Evolutionary conservation across 1,140 invertebrate genomes (phyloP).

Genomic region (Episyrphus balteatus): DNA sequence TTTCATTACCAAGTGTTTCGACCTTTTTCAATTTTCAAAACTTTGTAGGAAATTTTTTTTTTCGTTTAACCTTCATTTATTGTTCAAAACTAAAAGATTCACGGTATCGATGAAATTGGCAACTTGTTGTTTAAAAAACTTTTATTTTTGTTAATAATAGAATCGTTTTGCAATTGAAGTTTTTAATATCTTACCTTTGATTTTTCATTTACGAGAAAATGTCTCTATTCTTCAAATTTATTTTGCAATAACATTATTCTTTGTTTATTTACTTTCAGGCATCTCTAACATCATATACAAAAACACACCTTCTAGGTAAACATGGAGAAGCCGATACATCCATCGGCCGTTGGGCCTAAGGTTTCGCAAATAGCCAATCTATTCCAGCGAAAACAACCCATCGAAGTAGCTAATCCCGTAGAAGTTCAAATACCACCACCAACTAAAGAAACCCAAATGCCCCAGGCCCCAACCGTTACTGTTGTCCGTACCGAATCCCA

Average conservation of each 20-base stretch:
- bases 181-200: no score
- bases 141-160: no score
- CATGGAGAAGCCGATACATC: slow-evolving; percentile 62
- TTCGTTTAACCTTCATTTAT: no score
- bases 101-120: no score
- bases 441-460: slow-evolving; percentile 10
- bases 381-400: slow-evolving; percentile 56
- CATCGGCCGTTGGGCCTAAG: slow-evolving; percentile 55
- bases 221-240: no score
- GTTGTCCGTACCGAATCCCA: slow-evolving; percentile 81
- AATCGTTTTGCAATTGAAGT: no score
- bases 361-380: slow-evolving; percentile 84
- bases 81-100: no score
- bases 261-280: slow-evolving; percentile 1
- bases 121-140: no score
- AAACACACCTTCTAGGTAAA: slow-evolving; percentile 15
- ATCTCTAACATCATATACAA: slow-evolving; percentile 1
- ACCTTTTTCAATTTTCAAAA: no score
- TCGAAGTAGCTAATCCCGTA: slow-evolving; percentile 29
- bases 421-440: slow-evolving; percentile 31
- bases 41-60: no score
- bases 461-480: slow-evolving; percentile 35
- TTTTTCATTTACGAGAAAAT: no score
- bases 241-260: neutral
- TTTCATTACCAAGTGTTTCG: no score